These are phyloP conservation scores for Zaprionus kolodkinae DNA, from an alignment of 1,140 invertebrate species.

Conservation along the genomic window DNA sequence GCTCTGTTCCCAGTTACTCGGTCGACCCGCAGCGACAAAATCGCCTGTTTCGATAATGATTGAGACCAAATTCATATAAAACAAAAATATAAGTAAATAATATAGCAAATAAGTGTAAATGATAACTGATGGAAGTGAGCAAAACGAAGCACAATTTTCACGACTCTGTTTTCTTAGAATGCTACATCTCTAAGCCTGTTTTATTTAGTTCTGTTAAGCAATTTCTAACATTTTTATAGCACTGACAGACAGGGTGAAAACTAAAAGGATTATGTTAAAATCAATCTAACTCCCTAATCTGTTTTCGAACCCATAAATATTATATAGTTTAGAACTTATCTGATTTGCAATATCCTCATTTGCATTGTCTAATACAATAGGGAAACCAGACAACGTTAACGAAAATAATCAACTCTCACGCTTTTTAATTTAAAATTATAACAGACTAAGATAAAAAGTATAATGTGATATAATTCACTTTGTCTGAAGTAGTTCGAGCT, in stretches of 20 bases:
- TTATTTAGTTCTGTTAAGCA: not conserved
- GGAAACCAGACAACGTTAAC: not conserved
- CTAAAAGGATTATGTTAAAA: no score
- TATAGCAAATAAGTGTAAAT: constrained; percentile 22
- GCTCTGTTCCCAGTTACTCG: constrained; percentile 92
- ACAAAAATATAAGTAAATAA: constrained; percentile 37
- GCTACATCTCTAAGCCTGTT: not conserved
- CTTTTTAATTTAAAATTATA: not conserved
- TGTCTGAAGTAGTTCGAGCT: not conserved
- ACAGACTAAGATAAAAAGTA: not conserved
- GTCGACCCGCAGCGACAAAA: constrained; percentile 90
- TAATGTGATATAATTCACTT: not conserved
- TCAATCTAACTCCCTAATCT: no score
- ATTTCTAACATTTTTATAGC: not conserved
- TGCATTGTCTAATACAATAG: not conserved
- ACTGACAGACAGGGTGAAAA: not conserved
- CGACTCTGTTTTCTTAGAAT: not conserved
- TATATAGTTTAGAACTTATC: not conserved
- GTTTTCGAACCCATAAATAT: not conserved
- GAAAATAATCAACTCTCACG: not conserved
- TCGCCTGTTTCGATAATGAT: constrained; percentile 72
- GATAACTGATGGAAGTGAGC: constrained; percentile 18
- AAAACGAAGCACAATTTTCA: not conserved
- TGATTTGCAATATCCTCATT: not conserved
- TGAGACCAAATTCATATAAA: constrained; percentile 36